Base-by-base conservation (phyloP, 2,888 invertebrate species). In the Mythimna lalbum region DNA sequence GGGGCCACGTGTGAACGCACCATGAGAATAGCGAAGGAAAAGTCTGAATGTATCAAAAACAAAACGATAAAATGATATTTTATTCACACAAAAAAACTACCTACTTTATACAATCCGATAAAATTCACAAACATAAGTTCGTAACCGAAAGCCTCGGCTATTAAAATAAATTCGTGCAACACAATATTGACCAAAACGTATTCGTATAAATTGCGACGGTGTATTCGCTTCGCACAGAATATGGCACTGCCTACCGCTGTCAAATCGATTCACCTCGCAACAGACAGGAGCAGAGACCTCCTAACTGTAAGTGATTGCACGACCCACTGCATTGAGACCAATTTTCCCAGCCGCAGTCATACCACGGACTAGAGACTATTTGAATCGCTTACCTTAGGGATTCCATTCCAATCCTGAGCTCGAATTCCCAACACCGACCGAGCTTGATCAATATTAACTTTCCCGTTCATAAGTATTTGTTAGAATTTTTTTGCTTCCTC, bases 351-450 rank as follows among this genome's bases (percentile, higher is more conserved):
- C 74, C 69, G 63, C 69, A 76, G 72, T 70, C 69, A 69, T 77
- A 62, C 60, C 63, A 62, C 78, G 61, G 50, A 81, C 55, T 50
- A 57, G 73, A 66, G 73, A 77, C 76, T 77, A 81, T 86, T 86
- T 78, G 78, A 83, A 86, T 82, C 69, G 80, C 67, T 76, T 76
- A 85, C 79, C 82, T 83, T 69, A 53, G 83, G 84, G 78, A 82
- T 80, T 86, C 78, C 69, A 71, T 77, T 85, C 73, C 78, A 80
- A 82, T 84, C 63, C 78, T 57, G 63, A 75, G 55, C 70, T 61
- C 53, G 57, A 73, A 70, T 69, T 73, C 75, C 57, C 64, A 63
- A 67, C 65, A 76, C 83, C 64, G 65, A 63, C 61, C 55, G 73
- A 61, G 63, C 62, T 76, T 68, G 76, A 83, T 85, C 78, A 85